phyloP scores from a whole-genome alignment of 2,888 invertebrate species.

The Nasonia oneida region DNA sequence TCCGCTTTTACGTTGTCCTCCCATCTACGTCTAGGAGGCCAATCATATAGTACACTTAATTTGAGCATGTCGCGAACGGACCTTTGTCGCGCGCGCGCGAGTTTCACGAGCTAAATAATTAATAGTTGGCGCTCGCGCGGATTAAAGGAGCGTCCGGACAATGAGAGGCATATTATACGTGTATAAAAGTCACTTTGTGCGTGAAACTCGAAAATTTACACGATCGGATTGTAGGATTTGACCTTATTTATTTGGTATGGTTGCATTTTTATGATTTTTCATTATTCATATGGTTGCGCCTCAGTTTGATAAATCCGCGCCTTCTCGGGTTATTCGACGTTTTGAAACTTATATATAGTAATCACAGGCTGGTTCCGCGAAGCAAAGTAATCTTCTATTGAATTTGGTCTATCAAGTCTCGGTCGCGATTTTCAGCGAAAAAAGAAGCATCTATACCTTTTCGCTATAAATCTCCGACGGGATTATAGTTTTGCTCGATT shows the following conservation, averaged over 20 bases:
- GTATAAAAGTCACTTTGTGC: too few relatives aligned
- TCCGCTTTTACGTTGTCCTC: too few relatives aligned
- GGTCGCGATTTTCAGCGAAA: background rate
- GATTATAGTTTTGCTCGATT: conserved; percentile 45
- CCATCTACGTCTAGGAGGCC: background rate
- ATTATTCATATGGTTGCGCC: too few relatives aligned
- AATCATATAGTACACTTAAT: background rate
- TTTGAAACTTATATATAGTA: too few relatives aligned
- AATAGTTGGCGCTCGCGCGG: background rate
- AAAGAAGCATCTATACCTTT: background rate
- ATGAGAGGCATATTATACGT: background rate
- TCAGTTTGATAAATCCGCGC: too few relatives aligned
- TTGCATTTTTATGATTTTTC: too few relatives aligned
- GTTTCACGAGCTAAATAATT: background rate
- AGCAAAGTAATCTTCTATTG: background rate
- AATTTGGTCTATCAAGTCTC: background rate
- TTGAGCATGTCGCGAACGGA: background rate
- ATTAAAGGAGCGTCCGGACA: background rate
- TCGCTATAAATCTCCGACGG: too few relatives aligned
- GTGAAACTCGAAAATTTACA: too few relatives aligned
- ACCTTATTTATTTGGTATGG: too few relatives aligned
- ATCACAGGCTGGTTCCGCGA: background rate
- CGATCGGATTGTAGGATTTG: too few relatives aligned
- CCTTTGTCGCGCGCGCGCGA: background rate
- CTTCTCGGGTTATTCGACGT: too few relatives aligned